Evolutionary conservation across 2,797 vertebrate species (phyloP), one percentile per base, ranked within the genome.

Genomic region (Dicrostonyx torquatus): DNA sequence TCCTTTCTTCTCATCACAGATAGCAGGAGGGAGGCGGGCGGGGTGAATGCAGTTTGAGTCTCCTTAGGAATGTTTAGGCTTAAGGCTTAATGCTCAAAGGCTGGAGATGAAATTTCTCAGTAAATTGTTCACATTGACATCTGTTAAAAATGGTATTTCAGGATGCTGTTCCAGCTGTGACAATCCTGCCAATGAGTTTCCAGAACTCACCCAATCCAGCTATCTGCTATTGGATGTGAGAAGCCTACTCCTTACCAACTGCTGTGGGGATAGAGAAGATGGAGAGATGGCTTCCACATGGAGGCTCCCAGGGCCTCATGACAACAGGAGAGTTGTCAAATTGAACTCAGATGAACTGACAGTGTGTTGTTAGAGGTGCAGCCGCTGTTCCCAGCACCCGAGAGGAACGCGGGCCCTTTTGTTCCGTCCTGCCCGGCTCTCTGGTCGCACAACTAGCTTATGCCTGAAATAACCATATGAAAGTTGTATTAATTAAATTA

Each of bases 271-370:
- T 18, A 26, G 89, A 45, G 50, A 68, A 50, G n/a, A 70, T 43
- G 90, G 43, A 55, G 68, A 82, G 84, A 84, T 93, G 72, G 68
- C 72, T 92, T 89, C 95, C 92, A 86, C 43, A 64, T 79, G 94
- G 92, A 90, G 82, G 64, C n/a, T 37, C 43, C 43, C 50, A 70
- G 90, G 77, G 66, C 53, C 89, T 48, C 43, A 20, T 24, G 79
- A 87, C 72, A 60, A 64, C 11, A 92, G 50, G 64, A 31, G 91
- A 89, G 84, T 91, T 55, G 66, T 66, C 89, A 94, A 86, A 95
- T 84, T 80, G 92, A 89, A 55, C 73, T 86, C 89, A 94, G 95
- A 50, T 94, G 89, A 90, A 66, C 91, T 55, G 58, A 37, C 75
- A 91, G 75, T 78, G 70, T n/a, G n/a, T n/a, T n/a, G n/a, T n/a